Evolutionary conservation across 2,888 invertebrate genomes (phyloP).

Genomic region (Arctia plantaginis): DNA sequence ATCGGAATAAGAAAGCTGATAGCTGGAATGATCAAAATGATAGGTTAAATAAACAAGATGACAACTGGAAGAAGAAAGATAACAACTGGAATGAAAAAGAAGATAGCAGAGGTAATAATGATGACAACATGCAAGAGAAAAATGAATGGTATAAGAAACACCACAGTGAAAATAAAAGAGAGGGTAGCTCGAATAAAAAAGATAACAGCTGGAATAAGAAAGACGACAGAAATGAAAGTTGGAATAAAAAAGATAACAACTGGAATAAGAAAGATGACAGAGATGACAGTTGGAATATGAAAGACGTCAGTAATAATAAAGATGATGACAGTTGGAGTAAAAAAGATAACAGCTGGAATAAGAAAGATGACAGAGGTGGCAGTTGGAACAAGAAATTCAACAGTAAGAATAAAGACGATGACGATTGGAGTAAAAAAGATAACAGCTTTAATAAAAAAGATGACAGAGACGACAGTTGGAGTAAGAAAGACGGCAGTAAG

Average conservation of each 20-base stretch:
- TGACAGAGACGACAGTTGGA: too few species aligned
- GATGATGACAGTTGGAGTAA: neutral
- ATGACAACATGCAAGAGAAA: neutral
- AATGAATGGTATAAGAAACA: neutral
- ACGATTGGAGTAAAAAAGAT: too few species aligned
- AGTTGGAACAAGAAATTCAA: too few species aligned
- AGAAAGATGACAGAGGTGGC: neutral
- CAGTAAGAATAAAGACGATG: too few species aligned
- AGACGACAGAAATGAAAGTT: neutral
- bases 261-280: neutral
- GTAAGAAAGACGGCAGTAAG: too few species aligned
- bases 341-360: neutral
- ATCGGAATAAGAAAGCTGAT: neutral
- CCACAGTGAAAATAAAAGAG: neutral
- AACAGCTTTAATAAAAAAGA: too few species aligned
- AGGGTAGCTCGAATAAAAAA: neutral
- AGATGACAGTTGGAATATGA: too few species aligned
- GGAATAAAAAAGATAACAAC: neutral
- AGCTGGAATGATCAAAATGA: neutral
- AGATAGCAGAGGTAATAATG: neutral
- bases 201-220: neutral
- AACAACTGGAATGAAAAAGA: neutral
- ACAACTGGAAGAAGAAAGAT: neutral
- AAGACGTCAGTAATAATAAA: too few species aligned
- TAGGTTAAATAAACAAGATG: neutral